Evolutionary conservation across 2,113 vertebrate species (phyloP).

Genomic region (Phyllopteryx taeniolatus): DNA sequence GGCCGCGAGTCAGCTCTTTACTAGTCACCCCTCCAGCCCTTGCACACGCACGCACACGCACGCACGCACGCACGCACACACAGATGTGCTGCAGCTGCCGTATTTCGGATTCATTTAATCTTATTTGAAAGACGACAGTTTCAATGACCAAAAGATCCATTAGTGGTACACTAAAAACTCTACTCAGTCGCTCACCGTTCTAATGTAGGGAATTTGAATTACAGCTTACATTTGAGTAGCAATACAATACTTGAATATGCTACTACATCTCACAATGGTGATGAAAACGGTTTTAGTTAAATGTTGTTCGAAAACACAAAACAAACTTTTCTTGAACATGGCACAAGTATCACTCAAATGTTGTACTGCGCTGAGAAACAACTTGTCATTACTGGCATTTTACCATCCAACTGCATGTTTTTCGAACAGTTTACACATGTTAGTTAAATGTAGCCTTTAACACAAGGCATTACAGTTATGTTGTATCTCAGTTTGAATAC

Average conservation of each 20-base stretch:
- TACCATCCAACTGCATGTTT: too few species aligned
- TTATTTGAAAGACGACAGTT: background rate
- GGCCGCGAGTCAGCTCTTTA: conserved; percentile 33
- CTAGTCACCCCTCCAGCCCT: conserved; percentile 40
- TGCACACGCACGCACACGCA: conserved; percentile 33
- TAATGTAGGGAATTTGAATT: background rate
- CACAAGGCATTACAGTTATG: too few species aligned
- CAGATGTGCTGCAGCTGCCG: conserved; percentile 51
- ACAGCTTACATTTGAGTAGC: too few species aligned
- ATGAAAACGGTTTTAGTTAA: background rate
- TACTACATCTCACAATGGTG: background rate
- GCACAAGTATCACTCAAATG: background rate
- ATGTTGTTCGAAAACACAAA: background rate
- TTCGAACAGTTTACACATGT: too few species aligned
- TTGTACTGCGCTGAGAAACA: background rate
- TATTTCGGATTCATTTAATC: background rate
- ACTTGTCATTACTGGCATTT: too few species aligned
- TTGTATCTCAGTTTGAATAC: too few species aligned
- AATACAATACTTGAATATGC: background rate
- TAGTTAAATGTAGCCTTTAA: too few species aligned
- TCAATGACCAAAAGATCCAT: background rate
- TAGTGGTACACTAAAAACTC: background rate
- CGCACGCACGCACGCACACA: background rate
- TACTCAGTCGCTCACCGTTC: background rate
- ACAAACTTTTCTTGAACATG: too few species aligned